Evolutionary conservation across 2,888 invertebrate genomes (phyloP), one percentile per base, ranked within the genome.

Genomic region (Diplazon laetatorius): DNA sequence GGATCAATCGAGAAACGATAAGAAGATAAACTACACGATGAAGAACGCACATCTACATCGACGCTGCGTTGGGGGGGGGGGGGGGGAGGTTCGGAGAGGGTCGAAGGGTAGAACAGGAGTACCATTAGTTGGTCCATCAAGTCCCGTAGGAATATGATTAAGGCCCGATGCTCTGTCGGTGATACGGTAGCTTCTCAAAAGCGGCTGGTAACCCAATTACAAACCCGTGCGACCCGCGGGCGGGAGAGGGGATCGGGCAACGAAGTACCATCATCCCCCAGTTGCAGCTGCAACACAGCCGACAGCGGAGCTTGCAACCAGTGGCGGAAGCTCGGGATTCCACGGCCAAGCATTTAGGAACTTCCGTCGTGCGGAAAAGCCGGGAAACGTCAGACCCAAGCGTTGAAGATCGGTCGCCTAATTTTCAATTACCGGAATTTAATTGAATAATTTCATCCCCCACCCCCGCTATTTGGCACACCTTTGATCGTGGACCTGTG

Each of bases 151-250:
- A 90, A 90, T 90, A 85, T 88, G 87, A 90, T 89, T 89, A 89
- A 87, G 87, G 87, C 85, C 80, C 82, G 85, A n/a, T n/a, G n/a
- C n/a, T n/a, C 88, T 87, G 87, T 87, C 87, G 87, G 88, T 85
- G 88, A 89, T 89, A 89, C 88, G 86, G 87, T 84, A 88, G 85
- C 89, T 89, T 84, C 89, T 90, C 89, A 90, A 90, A 90, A 90
- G 90, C 89, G 89, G 85, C 87, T 85, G 85, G 82, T 89, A 89
- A 90, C 87, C 82, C 83, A 85, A 88, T 89, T 89, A 88, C 87
- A 80, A 71, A 72, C 62, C 69, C 76, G 14, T 65, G 72, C 42
- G 60, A 50, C 71, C 52, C 84, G 79, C 85, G 85, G 82, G 83
- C 84, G 85, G 87, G 80, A 86, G 85, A 85, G 85, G 46, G 55